Evolutionary conservation across 2,797 vertebrate genomes (phyloP).

Genomic region (Mycteria americana): DNA sequence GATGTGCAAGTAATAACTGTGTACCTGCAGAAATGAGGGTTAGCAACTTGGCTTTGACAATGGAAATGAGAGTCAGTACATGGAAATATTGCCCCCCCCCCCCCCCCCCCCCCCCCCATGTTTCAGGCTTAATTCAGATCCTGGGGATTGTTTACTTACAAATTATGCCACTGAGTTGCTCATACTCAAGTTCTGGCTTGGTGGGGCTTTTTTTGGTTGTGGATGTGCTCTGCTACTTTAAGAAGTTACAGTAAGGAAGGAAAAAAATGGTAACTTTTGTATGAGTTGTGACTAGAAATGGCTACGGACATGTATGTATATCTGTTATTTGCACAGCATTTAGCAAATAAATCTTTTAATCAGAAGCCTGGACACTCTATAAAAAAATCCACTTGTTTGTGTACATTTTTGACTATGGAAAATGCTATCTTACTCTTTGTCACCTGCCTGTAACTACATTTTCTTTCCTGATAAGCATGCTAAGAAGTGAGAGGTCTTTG

Average conservation of each 20-base stretch:
- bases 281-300: background rate
- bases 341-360: background rate
- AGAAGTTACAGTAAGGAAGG: background rate
- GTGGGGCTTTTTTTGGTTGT: background rate
- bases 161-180: background rate
- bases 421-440: background rate
- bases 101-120: too few relatives aligned
- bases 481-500: conserved; percentile 17
- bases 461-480: background rate
- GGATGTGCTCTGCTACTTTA: background rate
- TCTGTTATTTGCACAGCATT: background rate
- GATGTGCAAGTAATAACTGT: background rate
- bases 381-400: background rate
- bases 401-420: background rate
- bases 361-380: background rate
- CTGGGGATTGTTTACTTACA: background rate
- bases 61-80: background rate
- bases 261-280: background rate
- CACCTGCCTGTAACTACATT: background rate
- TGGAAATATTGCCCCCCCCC: too few relatives aligned
- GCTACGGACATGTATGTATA: accelerated
- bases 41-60: background rate
- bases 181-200: background rate
- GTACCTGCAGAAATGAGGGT: background rate
- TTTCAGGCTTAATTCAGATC: background rate